These are phyloP conservation scores for Omphaloscelis lunosa DNA, from an alignment of 2,888 invertebrate species.

Conservation along the genomic window DNA sequence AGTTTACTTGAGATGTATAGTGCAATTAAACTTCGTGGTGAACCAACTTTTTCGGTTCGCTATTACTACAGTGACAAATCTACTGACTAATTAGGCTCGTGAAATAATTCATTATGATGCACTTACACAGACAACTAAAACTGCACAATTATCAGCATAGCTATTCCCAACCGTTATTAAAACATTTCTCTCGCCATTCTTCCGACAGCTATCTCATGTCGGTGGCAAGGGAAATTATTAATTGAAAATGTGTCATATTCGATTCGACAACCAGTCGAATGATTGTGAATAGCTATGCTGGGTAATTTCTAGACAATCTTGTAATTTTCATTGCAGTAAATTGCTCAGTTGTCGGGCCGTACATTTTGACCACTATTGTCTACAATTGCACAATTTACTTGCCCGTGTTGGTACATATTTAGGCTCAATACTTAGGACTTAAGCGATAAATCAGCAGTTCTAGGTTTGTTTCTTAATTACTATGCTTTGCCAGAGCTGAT, in stretches of 20 bases:
- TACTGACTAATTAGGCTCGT: constrained; percentile 47
- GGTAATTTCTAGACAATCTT: background rate
- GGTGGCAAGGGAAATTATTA: background rate
- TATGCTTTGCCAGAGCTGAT: background rate
- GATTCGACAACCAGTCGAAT: background rate
- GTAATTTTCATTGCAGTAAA: background rate
- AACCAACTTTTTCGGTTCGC: constrained; percentile 17
- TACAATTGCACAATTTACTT: background rate
- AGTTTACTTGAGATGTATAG: constrained; percentile 23
- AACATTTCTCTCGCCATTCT: background rate
- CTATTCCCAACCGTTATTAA: background rate
- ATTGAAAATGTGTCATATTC: background rate
- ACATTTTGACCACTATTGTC: background rate
- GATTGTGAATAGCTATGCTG: background rate
- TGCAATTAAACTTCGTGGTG: constrained; percentile 32
- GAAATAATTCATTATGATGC: constrained; percentile 13
- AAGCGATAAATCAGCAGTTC: constrained; percentile 8
- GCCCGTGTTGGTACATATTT: background rate
- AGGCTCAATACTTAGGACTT: constrained; percentile 17
- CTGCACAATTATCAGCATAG: background rate
- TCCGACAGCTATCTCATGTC: background rate
- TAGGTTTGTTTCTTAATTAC: constrained; percentile 7
- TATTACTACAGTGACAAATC: constrained; percentile 44
- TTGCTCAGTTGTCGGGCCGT: background rate
- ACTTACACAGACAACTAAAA: background rate